Evolutionary conservation across 1,140 invertebrate species (phyloP), one percentile per base, ranked within the genome.

Genomic region (Drosophila auraria): DNA sequence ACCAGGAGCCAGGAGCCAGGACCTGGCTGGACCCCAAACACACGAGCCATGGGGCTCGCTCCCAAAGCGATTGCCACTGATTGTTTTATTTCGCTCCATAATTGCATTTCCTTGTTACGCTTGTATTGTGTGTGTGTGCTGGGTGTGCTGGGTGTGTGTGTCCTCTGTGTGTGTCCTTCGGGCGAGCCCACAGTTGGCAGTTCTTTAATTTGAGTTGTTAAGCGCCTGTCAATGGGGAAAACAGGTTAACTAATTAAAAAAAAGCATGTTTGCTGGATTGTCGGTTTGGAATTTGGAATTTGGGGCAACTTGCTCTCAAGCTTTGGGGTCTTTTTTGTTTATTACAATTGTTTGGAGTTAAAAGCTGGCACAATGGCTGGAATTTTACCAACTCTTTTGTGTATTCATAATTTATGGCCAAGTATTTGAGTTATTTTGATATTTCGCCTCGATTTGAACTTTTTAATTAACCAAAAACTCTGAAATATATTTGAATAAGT

Each of bases 61-160:
- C 59, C 80, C 54, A 56, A 74, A 75, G 61, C 73, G 64, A 72
- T 61, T 69, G 50, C 61, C 58, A 64, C 70, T 71, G 72, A 87
- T 83, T 89, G 69, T 83, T 87, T 81, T 83, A 77, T 77, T 82
- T 70, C 65, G 57, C 80, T 25, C 33, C 69, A 83, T 87, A 87
- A 87, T 87, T 89, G 84, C 84, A 89, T 87, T 87, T 89, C 33
- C 81, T 81, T 87, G 84, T 86, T 78, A 58, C 60, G 51, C 70
- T 40, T 20, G 20, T 69, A 50, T 47, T 77, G 61, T 64, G 49
- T 20, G 14, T 50, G 25, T 27, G 25, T 54, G 23, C 11, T 1
- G 30, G 36, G n/a, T 33, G 47, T 38, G 61, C 1, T 4, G 9
- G 9, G 36, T 58, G 20, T 40, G 8, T 11, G 4, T 25, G 20